Base-by-base conservation (phyloP, 2,888 invertebrate genomes). In the Drosophila suboccidentalis region DNA sequence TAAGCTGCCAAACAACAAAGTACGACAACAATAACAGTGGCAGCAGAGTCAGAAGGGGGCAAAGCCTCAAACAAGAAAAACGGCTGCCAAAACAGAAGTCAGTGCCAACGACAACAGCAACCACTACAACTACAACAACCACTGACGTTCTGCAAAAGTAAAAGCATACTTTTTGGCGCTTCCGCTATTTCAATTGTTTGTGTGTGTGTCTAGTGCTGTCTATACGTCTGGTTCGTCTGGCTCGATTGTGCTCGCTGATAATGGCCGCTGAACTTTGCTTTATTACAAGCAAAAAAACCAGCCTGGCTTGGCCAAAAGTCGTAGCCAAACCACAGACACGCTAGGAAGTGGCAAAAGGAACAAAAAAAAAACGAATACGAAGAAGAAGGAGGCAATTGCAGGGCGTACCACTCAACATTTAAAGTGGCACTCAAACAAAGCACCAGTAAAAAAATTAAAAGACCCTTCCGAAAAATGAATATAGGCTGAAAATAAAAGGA, bases 251-350 rank as follows among this genome's bases (percentile, higher is more conserved):
- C 78, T 81, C 60, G 65, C 80, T 84, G 84, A 85, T 84, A 82
- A 82, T 85, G 77, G 85, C 69, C 82, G 71, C 82, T 80, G 80
- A 80, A 83, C 84, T 81, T 83, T 78, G 72, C 75, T 78, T 78
- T 82, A 77, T 80, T 76, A 77, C 85, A 73, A 77, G 68, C 71
- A 80, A 78, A 78, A n/a, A 76, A 63, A 43, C 36, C 66, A 57
- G 55, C 55, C 53, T 54, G 75, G 44, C 62, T 34, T 63, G 44
- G 55, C 57, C 54, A 55, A 66, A 82, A 75, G n/a, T 71, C 82
- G 67, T 47, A 61, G 79, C 64, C 65, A 73, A 82, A 66, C 83
- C 80, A 71, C 77, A 80, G 77, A 76, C 80, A 73, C 62, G 70
- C 77, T 75, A 75, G 70, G 58, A 78, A 78, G 66, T 67, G 61